phyloP scores from a whole-genome alignment of 2,797 vertebrate genomes.

The Helarctos malayanus region DNA sequence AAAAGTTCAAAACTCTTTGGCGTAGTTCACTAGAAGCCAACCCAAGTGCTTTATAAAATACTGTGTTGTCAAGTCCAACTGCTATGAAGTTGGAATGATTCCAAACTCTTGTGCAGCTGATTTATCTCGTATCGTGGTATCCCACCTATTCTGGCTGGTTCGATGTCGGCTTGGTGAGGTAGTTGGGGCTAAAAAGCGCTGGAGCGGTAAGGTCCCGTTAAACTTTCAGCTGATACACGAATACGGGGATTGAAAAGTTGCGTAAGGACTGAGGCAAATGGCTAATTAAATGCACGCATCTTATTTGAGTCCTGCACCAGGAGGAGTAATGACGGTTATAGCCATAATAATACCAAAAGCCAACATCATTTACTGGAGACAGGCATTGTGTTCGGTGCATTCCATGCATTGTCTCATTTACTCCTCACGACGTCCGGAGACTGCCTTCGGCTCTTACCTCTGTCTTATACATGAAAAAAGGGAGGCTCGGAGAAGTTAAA shows the following conservation, averaged over 20 bases:
- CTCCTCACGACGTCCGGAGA: background rate
- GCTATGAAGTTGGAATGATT: background rate
- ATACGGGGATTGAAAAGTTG: background rate
- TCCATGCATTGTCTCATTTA: background rate
- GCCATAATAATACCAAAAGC: background rate
- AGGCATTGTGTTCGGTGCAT: background rate
- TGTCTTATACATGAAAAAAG: constrained; percentile 55
- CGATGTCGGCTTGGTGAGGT: background rate
- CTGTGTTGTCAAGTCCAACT: background rate
- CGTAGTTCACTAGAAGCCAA: constrained; percentile 29
- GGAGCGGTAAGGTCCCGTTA: background rate
- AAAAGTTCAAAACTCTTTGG: constrained; percentile 23
- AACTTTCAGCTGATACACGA: constrained; percentile 20
- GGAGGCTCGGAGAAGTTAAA: constrained; percentile 43
- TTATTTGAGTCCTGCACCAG: background rate
- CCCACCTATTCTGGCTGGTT: background rate
- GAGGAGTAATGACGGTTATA: background rate
- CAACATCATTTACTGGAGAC: background rate
- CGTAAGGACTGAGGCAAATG: constrained; percentile 26
- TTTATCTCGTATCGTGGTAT: background rate
- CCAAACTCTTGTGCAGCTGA: background rate
- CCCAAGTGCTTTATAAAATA: constrained; percentile 58
- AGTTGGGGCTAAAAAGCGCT: constrained; percentile 27
- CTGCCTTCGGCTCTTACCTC: background rate
- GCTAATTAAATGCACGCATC: constrained; percentile 2